Base-by-base conservation (phyloP, 2,797 vertebrate species). In the Aldrovandia affinis region DNA sequence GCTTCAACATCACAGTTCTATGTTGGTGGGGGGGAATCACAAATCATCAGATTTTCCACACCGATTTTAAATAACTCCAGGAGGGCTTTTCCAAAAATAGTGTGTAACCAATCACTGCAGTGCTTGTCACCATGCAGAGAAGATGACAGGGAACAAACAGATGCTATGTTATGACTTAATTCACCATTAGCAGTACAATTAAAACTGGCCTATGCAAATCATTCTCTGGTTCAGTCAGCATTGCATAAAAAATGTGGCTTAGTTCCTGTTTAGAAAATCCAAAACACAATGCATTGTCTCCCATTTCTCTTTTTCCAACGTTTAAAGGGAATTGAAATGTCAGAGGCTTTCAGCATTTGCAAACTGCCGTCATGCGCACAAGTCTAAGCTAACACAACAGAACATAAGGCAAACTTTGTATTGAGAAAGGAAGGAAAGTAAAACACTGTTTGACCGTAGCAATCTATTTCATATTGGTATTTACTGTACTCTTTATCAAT, bases 251-350 rank as follows among this genome's bases (percentile, higher is more conserved):
- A 28, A 28, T 65, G n/a, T 33, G 18, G 30, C 30, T 33, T 18
- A 36, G 33, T 70, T 70, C 65, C 65, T 18, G 65, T 10, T 70
- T 70, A 36, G 65, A 39, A 70, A 22, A 39, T 2, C 30, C 4
- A 70, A 33, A 70, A 70, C 33, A 70, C 15, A 70, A 70, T 70
- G 65, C 33, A n/a, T n/a, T 81, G 80, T 6, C 1, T 52, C 54
- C 33, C 20, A 28, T 44, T 78, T 77, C 73, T 50, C n/a, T 47
- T 77, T 39, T 61, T 83, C 33, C 28, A 78, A 42, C 30, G 7
- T 50, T 44, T 77, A 44, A 39, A 20, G 52, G 55, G 57, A 83
- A 78, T 57, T 78, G 82, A 78, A 59, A 83, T 75, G 59, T 28
- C 52, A 20, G 73, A 25, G 54, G 52, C 44, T 50, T 47, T 83